Evolutionary conservation across 2,113 vertebrate genomes (phyloP).

Genomic region (Paramormyrops kingsleyae): DNA sequence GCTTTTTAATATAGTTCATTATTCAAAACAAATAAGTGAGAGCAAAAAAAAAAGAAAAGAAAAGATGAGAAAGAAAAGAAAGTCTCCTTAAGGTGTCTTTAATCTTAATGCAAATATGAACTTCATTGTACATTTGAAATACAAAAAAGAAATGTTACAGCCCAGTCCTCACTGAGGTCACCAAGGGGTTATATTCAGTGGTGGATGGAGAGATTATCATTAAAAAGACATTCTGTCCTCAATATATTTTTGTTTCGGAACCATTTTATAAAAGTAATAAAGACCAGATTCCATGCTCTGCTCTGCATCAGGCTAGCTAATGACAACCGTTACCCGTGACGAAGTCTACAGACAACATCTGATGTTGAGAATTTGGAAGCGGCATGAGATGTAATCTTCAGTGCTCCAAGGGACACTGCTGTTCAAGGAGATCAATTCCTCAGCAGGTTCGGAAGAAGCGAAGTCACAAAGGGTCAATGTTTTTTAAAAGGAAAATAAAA

Average conservation of each 20-base stretch:
- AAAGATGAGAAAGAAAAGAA: not conserved
- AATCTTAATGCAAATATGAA: not conserved
- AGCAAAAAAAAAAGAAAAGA: not conserved
- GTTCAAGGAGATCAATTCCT: not conserved
- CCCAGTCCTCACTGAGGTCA: not conserved
- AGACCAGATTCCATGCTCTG: not conserved
- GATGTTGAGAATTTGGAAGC: not conserved
- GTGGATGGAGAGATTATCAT: not conserved
- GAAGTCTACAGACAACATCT: not conserved
- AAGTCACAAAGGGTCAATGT: not conserved
- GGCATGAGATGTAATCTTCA: not conserved
- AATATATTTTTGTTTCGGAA: not conserved
- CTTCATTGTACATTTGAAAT: not conserved
- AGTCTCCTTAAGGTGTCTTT: not conserved
- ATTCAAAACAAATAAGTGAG: not conserved
- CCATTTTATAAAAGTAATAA: not conserved
- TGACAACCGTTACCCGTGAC: not conserved
- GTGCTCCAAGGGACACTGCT: not conserved
- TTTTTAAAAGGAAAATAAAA: not conserved
- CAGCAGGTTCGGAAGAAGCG: not conserved
- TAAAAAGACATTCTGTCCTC: not conserved
- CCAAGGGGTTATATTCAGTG: not conserved
- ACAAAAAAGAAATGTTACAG: not conserved
- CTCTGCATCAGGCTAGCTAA: not conserved
- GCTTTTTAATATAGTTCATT: not conserved